Evolutionary conservation across 2,113 vertebrate species (phyloP).

Genomic region (Talpa occidentalis): DNA sequence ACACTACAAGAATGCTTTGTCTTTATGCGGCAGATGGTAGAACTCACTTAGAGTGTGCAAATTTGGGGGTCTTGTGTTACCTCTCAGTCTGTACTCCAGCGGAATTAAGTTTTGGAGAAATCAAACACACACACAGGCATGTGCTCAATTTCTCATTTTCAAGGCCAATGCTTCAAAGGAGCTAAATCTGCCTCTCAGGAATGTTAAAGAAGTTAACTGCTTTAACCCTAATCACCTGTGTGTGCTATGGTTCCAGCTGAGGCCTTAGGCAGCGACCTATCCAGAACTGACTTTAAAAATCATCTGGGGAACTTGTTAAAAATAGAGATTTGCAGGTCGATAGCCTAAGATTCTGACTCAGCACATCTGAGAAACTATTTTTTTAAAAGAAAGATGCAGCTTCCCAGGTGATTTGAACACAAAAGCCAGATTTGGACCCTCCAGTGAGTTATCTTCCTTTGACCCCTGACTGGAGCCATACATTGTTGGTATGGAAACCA

Average conservation of each 20-base stretch:
- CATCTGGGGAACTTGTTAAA: slow-evolving; percentile 50
- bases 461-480: not conserved
- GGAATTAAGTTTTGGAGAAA: not conserved
- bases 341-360: slow-evolving; percentile 55
- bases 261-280: not conserved
- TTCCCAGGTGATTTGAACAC: slow-evolving; percentile 28
- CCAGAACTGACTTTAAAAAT: slow-evolving; percentile 16
- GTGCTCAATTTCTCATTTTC: not conserved
- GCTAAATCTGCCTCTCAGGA: not conserved
- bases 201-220: not conserved
- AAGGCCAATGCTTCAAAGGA: not conserved
- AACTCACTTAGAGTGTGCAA: too few species aligned
- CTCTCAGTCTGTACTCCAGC: too few species aligned
- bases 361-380: slow-evolving; percentile 39
- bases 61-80: too few species aligned
- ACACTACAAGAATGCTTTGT: too few species aligned
- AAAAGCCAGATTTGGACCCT: slow-evolving; percentile 10
- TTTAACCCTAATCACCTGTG: not conserved
- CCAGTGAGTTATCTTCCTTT: slow-evolving; percentile 4
- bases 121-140: not conserved
- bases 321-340: slow-evolving; percentile 11
- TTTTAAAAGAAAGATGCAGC: slow-evolving; percentile 33
- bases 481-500: slow-evolving; percentile 43
- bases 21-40: too few species aligned
- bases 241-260: not conserved